Evolutionary conservation across 2,113 vertebrate species (phyloP), one percentile per base, ranked within the genome.

Genomic region (Syngnathoides biaculeatus): DNA sequence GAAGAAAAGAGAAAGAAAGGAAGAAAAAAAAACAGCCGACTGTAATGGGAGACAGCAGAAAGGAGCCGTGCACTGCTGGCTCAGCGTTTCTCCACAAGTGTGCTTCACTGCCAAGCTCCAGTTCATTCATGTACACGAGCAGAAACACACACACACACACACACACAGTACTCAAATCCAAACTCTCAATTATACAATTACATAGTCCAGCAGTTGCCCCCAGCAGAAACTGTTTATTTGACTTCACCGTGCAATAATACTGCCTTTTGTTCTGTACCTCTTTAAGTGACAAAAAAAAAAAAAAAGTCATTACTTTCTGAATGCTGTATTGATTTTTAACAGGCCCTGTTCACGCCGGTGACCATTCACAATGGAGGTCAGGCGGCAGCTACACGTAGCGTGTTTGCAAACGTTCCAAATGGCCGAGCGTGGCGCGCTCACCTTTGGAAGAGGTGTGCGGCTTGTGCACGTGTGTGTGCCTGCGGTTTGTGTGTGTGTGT

Each of bases 101-200:
- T 73, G 83, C 73, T 78, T 83, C 76, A 62, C 81, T 83, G 84
- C 75, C 77, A 79, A 78, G 67, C 65, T 63, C 77, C 77, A 69
- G 50, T 38, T 27, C 35, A 62, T 67, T 62, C 61, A 62, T 59
- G 61, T 61, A 52, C 67, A 74, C 73, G 68, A 65, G 69, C 22
- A 57, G 50, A 59, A 61, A 66, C 22, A 27, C 45, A 40, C 50
- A 64, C 35, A 68, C 64, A 64, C 74, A 64, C 70, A 73, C 53
- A 52, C 45, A 60, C 59, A 74, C 57, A 77, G 79, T 82, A 78
- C 78, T 85, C 59, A 73, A 82, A 69, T 84, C 75, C 65, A 88
- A 82, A 73, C 83, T 85, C 86, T 88, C 85, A 88, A 89, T 90
- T 90, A 89, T 81, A 90, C 79, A 86, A 89, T 90, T 88, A 85